Conservation (phyloP, 2,113 vertebrate species). For the Pelusios castaneus region DNA sequence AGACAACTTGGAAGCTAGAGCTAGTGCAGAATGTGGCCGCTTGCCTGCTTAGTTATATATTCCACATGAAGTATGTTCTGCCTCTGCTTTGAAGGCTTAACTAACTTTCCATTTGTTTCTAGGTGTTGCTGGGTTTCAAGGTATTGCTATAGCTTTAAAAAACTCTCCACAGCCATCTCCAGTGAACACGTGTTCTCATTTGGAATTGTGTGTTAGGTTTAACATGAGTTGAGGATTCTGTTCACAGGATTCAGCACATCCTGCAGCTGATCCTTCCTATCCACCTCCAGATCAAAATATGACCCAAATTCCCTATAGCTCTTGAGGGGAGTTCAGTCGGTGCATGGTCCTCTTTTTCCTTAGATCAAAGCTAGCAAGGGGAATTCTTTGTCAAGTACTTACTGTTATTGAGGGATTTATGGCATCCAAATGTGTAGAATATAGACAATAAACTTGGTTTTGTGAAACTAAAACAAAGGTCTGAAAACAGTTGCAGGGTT, state of each 20-base stretch:
- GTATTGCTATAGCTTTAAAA: background rate
- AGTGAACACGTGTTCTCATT: background rate
- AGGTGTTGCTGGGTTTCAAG: background rate
- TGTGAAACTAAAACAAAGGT: background rate
- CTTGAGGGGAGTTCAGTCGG: fast-evolving
- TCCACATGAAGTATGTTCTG: background rate
- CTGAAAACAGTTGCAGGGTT: background rate
- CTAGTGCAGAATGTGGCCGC: background rate
- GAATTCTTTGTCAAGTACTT: background rate
- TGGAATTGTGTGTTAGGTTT: background rate
- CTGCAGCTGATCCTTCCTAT: background rate
- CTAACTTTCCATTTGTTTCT: background rate
- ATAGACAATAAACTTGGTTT: background rate
- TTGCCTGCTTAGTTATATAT: background rate
- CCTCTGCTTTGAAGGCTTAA: background rate
- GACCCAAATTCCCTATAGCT: background rate
- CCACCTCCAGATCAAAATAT: background rate
- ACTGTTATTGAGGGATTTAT: background rate
- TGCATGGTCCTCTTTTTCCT: background rate
- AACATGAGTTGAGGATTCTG: background rate
- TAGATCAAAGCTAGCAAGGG: background rate
- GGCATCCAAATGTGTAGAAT: background rate
- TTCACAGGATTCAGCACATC: background rate
- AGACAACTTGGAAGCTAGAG: background rate
- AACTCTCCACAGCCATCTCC: background rate